A percentile compares a stretch with the other conserved stretches of the same genome.
These are phyloP conservation scores for Biston betularia DNA, from an alignment of 2,888 invertebrate species.

Conservation along the genomic window DNA sequence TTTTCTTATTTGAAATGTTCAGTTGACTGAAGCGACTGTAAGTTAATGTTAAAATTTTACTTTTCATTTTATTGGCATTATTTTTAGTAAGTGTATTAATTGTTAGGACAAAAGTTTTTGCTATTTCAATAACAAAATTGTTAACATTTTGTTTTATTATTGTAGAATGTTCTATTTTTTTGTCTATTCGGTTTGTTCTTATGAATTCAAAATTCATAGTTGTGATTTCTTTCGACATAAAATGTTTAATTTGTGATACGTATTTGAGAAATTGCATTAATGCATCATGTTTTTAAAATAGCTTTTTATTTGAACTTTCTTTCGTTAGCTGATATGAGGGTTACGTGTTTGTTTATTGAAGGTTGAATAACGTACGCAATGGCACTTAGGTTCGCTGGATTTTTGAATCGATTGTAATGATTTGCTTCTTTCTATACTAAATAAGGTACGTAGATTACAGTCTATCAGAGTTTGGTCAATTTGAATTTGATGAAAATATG, in stretches of 20 bases:
- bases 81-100: constrained; percentile 66
- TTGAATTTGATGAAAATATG: constrained; percentile 49
- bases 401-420: constrained; percentile 62
- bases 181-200: constrained; percentile 73
- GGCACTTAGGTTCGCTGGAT: constrained; percentile 61
- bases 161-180: constrained; percentile 77
- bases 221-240: constrained; percentile 86
- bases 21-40: constrained; percentile 53
- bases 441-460: constrained; percentile 80
- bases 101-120: constrained; percentile 64
- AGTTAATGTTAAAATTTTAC: constrained; percentile 53
- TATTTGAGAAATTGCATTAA: constrained; percentile 81
- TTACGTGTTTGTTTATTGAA: constrained; percentile 60
- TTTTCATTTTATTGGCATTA: constrained; percentile 59
- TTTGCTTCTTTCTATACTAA: constrained; percentile 67
- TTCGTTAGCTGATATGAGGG: constrained; percentile 67
- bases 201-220: constrained; percentile 86
- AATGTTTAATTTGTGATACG: constrained; percentile 85
- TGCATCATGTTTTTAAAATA: constrained; percentile 76
- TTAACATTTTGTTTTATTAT: constrained; percentile 68
- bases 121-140: constrained; percentile 64
- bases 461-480: constrained; percentile 59
- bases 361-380: constrained; percentile 51
- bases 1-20: constrained; percentile 35
- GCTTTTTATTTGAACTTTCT: constrained; percentile 66